A percentile compares a stretch with the other conserved stretches of the same genome.
Conservation (phyloP, 2,888 invertebrate species). For the Euplexia lucipara region DNA sequence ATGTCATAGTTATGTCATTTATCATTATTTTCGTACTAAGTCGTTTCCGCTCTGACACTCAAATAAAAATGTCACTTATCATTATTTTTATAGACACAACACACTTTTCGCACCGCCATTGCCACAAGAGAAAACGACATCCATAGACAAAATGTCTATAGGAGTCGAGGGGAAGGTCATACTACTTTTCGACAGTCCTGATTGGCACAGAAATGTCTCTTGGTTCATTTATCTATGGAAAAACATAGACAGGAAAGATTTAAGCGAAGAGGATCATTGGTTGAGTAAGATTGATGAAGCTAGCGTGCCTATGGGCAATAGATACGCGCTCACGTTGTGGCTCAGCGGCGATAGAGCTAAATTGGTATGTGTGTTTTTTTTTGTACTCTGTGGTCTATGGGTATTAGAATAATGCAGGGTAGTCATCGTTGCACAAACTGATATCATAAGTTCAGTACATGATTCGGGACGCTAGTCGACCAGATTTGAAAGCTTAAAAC, state of each 20-base stretch:
- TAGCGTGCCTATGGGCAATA: conserved; percentile 65
- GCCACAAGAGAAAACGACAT: conserved; percentile 87
- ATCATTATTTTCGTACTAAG: not conserved
- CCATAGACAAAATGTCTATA: conserved; percentile 91
- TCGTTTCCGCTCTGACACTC: too few species aligned
- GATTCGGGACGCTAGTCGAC: too few species aligned
- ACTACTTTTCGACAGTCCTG: conserved; percentile 91
- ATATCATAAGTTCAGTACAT: too few species aligned
- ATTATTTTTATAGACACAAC: conserved; percentile 72
- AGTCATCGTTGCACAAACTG: too few species aligned
- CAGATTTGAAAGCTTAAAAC: too few species aligned
- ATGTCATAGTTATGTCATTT: not conserved
- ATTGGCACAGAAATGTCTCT: conserved; percentile 87
- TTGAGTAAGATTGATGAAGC: conserved; percentile 63
- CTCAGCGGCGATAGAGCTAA: conserved; percentile 9
- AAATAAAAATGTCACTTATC: not conserved
- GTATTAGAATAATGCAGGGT: too few species aligned
- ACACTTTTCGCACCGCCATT: conserved; percentile 91
- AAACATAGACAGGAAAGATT: conserved; percentile 61
- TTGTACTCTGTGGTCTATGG: too few species aligned
- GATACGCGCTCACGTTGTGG: conserved; percentile 70
- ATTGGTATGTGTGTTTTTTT: too few species aligned
- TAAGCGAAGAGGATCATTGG: conserved; percentile 70
- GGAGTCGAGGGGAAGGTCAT: conserved; percentile 94
- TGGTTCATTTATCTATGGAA: conserved; percentile 74